Conservation (phyloP, 64 coral and sea anemone species). For the Acropora yongei region DNA sequence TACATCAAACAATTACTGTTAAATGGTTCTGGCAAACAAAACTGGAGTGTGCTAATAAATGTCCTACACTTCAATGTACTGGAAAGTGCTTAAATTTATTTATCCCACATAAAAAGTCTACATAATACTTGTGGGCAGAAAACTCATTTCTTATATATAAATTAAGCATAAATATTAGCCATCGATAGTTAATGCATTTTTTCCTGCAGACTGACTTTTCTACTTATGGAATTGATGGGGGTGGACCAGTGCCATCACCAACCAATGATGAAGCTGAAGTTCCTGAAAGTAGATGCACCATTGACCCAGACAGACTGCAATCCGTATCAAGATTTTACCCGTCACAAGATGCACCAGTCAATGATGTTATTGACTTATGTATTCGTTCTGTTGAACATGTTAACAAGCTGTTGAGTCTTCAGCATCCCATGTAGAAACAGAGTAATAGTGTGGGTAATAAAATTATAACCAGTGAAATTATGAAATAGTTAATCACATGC, state of each 20-base stretch:
- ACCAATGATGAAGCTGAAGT: conserved; percentile 25
- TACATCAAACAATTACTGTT: neutral
- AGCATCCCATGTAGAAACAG: conserved; percentile 9
- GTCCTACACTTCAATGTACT: neutral
- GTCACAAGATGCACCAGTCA: neutral
- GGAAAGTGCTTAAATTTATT: neutral
- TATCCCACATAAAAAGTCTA: too few relatives aligned
- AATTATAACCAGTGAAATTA: too few relatives aligned
- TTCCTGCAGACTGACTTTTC: conserved; percentile 34
- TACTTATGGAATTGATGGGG: conserved; percentile 62
- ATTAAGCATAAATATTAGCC: neutral
- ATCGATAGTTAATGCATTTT: neutral
- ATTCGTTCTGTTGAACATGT: conserved; percentile 34
- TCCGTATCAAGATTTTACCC: conserved; percentile 26
- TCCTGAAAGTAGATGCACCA: conserved; percentile 52
- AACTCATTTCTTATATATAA: too few relatives aligned
- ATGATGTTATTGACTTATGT: conserved; percentile 49
- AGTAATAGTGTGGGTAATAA: neutral
- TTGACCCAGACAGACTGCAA: conserved; percentile 20
- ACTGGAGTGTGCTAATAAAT: too few relatives aligned
- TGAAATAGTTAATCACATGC: too few relatives aligned
- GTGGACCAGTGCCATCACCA: conserved; percentile 54
- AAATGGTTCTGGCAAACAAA: too few relatives aligned
- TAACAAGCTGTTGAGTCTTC: conserved; percentile 20
- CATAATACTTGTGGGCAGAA: too few relatives aligned